Base-by-base conservation (phyloP, 2,888 invertebrate genomes). In the Hymenopus coronatus region DNA sequence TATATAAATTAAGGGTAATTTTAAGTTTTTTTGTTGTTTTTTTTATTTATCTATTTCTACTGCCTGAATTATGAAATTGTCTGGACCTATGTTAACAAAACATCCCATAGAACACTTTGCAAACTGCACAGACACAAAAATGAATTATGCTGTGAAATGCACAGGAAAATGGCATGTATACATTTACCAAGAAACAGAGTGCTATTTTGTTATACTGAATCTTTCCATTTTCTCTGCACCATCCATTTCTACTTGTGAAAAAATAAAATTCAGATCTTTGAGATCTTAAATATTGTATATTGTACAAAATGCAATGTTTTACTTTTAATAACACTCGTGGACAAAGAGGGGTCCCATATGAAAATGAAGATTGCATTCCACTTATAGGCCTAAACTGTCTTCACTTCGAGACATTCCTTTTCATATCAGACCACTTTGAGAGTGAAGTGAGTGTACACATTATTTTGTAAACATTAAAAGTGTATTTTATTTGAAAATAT, bases 181-280 rank as follows among this genome's bases (percentile, higher is more conserved):
- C 86, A 86, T 88, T 82, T 20, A 20, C 54, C 81, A 46, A 84
- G 88, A 88, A 86, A 87, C 82, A 89, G 46, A 84, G 82, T 83
- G 83, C 83, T 89, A 89, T 89, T 89, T 89, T 89, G 87, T 87
- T 87, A 89, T 84, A 89, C 89, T 89, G 87, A 81, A 54, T 81
- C 54, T 82, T 46, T 85, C 89, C 86, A 83, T 86, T 87, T 81
- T 54, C 84, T 82, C 40, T 33, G 30, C 40, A 84, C 54, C 81
- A n/a, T 88, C 70, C 28, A 12, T 85, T 85, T 85, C 27, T 27
- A 54, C 83, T 83, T 70, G 25, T 20, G 25, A 70, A 70, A 46
- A 70, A 20, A 70, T 70, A 70, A 54, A 54, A 54, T 54, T 54
- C 54, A 54, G 54, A 54, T 54, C 54, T 54, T 70, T 70, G 20